Conservation (phyloP, 2,113 vertebrate genomes). For the Rhea americana region DNA sequence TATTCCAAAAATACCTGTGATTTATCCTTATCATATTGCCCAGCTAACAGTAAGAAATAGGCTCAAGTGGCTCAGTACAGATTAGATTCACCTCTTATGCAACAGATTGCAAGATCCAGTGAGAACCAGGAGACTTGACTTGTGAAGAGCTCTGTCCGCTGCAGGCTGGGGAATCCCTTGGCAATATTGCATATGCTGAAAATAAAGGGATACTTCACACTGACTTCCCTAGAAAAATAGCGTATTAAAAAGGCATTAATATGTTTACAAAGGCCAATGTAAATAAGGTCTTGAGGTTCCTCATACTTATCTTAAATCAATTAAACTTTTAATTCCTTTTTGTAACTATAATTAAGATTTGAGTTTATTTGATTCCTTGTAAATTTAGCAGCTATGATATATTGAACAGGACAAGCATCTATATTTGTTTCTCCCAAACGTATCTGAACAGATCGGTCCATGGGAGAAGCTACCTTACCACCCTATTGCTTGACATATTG, state of each 20-base stretch:
- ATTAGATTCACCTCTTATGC: slow-evolving; percentile 55
- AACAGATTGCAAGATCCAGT: slow-evolving; percentile 25
- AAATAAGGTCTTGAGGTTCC: not conserved
- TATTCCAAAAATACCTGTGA: slow-evolving; percentile 60
- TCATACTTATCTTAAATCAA: not conserved
- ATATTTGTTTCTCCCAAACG: not conserved
- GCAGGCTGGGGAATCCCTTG: slow-evolving; percentile 33
- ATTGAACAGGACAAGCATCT: not conserved
- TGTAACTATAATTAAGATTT: not conserved
- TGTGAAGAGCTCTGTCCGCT: not conserved
- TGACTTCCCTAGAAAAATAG: not conserved
- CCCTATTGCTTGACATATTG: not conserved
- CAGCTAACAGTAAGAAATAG: slow-evolving; percentile 45
- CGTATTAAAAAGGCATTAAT: not conserved
- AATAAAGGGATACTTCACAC: not conserved
- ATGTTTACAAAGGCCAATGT: not conserved
- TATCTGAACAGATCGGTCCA: not conserved
- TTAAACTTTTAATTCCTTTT: not conserved
- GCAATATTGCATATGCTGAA: not conserved
- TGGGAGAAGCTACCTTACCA: not conserved
- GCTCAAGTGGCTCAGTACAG: slow-evolving; percentile 50
- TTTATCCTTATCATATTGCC: slow-evolving; percentile 67
- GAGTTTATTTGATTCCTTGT: not conserved
- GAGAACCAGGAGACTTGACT: not conserved
- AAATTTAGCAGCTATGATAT: not conserved